Conservation (phyloP, 1,140 invertebrate species). For the Drosophila nigrodunni region DNA sequence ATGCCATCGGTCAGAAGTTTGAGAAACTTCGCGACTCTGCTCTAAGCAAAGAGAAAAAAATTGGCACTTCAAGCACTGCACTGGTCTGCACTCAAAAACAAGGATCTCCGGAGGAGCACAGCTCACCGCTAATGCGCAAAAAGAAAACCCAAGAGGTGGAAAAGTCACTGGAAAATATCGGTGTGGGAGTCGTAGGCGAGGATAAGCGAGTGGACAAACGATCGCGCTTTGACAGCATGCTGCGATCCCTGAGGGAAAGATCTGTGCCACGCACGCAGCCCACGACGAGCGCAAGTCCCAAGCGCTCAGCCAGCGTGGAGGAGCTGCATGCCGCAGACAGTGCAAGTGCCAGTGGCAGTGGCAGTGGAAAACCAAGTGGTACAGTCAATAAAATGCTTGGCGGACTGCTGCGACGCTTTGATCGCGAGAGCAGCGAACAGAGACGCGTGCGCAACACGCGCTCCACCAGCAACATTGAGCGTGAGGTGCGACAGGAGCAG, state of each 20-base stretch:
- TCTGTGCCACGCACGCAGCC: slow-evolving; percentile 87
- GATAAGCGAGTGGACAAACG: slow-evolving; percentile 73
- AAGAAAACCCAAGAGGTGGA: slow-evolving; percentile 55
- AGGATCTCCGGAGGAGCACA: slow-evolving; percentile 44
- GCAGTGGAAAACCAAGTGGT: slow-evolving; percentile 85
- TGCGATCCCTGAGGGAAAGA: slow-evolving; percentile 87
- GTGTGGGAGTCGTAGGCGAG: not conserved
- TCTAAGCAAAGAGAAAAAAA: slow-evolving; percentile 79
- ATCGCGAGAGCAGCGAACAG: slow-evolving; percentile 84
- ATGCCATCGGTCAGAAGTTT: slow-evolving; percentile 88
- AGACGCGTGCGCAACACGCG: slow-evolving; percentile 69
- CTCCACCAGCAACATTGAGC: slow-evolving; percentile 81
- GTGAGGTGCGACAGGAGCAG: slow-evolving; percentile 56
- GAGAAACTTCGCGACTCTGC: slow-evolving; percentile 86
- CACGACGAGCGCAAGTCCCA: slow-evolving; percentile 85
- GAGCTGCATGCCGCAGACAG: slow-evolving; percentile 86
- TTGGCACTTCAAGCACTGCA: slow-evolving; percentile 6
- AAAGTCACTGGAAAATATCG: slow-evolving; percentile 24
- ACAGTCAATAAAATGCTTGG: slow-evolving; percentile 89
- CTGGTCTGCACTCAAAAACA: slow-evolving; percentile 63
- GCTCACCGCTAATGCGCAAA: slow-evolving; percentile 46
- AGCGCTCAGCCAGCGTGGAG: slow-evolving; percentile 89
- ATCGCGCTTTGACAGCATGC: slow-evolving; percentile 85
- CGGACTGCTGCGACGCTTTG: slow-evolving; percentile 89
- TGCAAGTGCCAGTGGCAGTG: slow-evolving; percentile 76